Evolutionary conservation across 2,113 vertebrate genomes (phyloP).

Genomic region (Corythaeola cristata): DNA sequence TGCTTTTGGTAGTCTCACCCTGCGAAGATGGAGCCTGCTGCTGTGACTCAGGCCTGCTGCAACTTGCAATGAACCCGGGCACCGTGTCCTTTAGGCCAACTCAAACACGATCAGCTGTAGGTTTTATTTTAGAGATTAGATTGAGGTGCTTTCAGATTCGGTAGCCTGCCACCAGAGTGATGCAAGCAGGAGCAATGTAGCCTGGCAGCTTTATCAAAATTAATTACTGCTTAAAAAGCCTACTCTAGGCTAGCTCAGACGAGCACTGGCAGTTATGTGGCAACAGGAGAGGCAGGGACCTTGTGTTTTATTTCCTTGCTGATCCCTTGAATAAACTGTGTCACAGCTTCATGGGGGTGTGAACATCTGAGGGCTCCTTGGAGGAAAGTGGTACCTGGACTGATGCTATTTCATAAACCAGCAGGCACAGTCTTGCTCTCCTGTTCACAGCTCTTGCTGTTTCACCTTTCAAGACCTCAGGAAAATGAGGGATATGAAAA

Average conservation of each 20-base stretch:
- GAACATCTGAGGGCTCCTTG: neutral
- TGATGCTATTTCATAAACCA: neutral
- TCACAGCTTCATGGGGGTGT: neutral
- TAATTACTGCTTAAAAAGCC: neutral
- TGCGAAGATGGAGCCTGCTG: neutral
- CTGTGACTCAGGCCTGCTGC: neutral
- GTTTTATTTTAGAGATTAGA: neutral
- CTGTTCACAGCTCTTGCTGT: neutral
- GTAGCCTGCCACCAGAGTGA: neutral
- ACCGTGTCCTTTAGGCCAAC: neutral
- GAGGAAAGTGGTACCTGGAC: neutral
- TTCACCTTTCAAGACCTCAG: neutral
- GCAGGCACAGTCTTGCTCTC: neutral
- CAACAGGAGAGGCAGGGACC: neutral
- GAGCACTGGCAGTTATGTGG: neutral
- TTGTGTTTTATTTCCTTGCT: neutral
- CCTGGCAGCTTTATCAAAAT: neutral
- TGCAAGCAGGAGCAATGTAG: neutral
- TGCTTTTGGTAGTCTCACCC: neutral
- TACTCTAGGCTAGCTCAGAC: neutral
- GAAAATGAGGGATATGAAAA: neutral
- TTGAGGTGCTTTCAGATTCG: neutral
- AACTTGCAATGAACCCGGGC: fast-evolving
- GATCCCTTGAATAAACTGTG: neutral
- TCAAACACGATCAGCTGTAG: neutral